Base-by-base conservation (phyloP, 1,140 invertebrate genomes). In the Lordiphosa mommai region DNA sequence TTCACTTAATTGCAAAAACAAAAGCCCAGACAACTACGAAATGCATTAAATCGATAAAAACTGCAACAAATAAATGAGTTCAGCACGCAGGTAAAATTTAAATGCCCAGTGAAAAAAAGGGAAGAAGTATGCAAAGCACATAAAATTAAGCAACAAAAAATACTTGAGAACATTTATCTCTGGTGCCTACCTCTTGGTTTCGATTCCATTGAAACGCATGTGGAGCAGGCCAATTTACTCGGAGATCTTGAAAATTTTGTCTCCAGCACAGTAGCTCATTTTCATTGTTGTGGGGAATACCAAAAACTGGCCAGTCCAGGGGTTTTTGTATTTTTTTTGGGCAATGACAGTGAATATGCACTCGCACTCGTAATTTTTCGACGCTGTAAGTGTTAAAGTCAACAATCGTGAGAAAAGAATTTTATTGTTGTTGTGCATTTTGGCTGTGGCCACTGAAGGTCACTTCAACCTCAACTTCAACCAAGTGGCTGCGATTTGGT, bases 381-480 rank as follows among this genome's bases (percentile, higher is more conserved):
- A 61, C 67, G 71, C 59, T 84, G 72, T 74, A 82, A 82, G 76
- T 82, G 76, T 76, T 84, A 84, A 84, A 84, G 77, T 84, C 77
- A 84, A 84, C 77, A 84, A 84, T 84, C 77, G 77, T 84, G 77
- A 84, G 77, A 84, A 84, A 84, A 84, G 77, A 84, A 84, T 84
- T 84, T 84, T 84, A 84, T 84, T 84, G 77, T 84, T 77, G 73
- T 74, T 52, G 57, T 65, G 66, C 44, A 66, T 66, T 66, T 61
- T 68, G 43, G 41, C 30, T 72, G 51, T 67, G 74, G 38, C 66
- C 66, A 79, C 59, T 72, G 73, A 79, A 79, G 73, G 73, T 79
- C 73, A 79, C 51, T 58, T 50, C 44, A 56, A 58, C 68, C 53
- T 79, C 46, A 63, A 38, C 74, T 80, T 13, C 37, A 40, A 14